phyloP scores from a whole-genome alignment of 2,797 vertebrate species.

The Arrhamphus sclerolepis region DNA sequence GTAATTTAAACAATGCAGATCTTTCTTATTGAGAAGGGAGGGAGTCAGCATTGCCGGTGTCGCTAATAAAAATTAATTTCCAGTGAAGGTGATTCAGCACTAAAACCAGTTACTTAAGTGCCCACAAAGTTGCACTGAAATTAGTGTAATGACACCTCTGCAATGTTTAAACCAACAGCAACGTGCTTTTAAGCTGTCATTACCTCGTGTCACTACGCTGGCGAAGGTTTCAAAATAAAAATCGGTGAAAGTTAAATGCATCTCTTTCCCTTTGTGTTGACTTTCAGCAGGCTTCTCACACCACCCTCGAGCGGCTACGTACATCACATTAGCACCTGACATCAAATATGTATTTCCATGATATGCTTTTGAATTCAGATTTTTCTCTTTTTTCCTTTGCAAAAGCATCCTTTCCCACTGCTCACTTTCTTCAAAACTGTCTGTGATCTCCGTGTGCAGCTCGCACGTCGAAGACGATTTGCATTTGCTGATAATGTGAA shows the following conservation, averaged over 20 bases:
- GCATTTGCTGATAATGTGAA: conserved; percentile 12
- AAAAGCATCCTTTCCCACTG: background rate
- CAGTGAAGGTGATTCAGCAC: conserved; percentile 24
- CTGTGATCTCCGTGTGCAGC: background rate
- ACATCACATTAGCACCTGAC: conserved; percentile 17
- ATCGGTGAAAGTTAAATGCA: too few relatives aligned
- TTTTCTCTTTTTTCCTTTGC: background rate
- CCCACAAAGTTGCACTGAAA: conserved; percentile 44
- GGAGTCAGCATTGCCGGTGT: background rate
- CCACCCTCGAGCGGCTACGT: background rate
- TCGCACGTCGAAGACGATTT: background rate
- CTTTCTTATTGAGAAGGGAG: background rate
- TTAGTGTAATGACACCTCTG: conserved; percentile 50
- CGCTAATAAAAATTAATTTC: conserved; percentile 8
- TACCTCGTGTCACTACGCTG: conserved; percentile 34
- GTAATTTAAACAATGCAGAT: conserved; percentile 16
- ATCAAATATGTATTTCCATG: conserved; percentile 21
- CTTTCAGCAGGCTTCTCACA: background rate
- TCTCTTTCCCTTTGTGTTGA: too few relatives aligned
- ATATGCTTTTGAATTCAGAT: conserved; percentile 10
- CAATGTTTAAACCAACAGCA: conserved; percentile 31
- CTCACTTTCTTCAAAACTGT: conserved; percentile 1
- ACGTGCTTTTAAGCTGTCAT: conserved; percentile 50
- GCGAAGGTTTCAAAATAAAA: conserved; percentile 1
- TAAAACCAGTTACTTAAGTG: conserved; percentile 32